phyloP scores from a whole-genome alignment of 2,113 vertebrate genomes.

The Rhinogobius similis region DNA sequence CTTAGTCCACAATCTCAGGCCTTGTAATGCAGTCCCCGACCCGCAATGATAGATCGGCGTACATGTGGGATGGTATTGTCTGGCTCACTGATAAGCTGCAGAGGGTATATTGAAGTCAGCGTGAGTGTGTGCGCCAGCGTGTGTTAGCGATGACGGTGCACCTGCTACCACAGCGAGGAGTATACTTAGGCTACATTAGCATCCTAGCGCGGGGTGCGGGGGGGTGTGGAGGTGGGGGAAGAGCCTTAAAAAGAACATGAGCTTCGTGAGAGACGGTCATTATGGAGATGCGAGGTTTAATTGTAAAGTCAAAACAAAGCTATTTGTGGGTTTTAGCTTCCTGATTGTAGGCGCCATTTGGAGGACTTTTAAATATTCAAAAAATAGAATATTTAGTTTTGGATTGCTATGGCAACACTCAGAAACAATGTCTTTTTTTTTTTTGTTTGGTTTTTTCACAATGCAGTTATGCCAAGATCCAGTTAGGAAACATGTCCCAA shows the following conservation, averaged over 20 bases:
- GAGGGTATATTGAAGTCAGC: conserved; percentile 12
- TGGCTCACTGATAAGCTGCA: conserved; percentile 64
- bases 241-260: background rate
- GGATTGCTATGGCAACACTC: too few species aligned
- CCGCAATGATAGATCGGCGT: conserved; percentile 67
- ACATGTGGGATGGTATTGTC: conserved; percentile 69
- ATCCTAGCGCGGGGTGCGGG: background rate
- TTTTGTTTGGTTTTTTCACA: too few species aligned
- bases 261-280: background rate
- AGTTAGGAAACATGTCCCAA: too few species aligned
- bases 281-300: background rate
- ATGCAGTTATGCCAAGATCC: too few species aligned
- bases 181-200: conserved; percentile 19
- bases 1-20: conserved; percentile 68
- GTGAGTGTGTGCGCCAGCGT: conserved; percentile 10
- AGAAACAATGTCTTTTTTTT: too few species aligned
- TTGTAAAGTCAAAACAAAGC: too few species aligned
- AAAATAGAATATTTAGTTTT: too few species aligned
- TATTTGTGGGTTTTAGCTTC: too few species aligned
- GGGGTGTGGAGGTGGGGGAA: conserved; percentile 13
- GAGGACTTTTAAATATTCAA: too few species aligned
- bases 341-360: too few species aligned
- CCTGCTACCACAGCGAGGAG: background rate
- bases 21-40: conserved; percentile 72
- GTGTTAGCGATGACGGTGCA: conserved; percentile 3